Evolutionary conservation across 2,888 invertebrate species (phyloP).

Genomic region (Crematogaster levior): DNA sequence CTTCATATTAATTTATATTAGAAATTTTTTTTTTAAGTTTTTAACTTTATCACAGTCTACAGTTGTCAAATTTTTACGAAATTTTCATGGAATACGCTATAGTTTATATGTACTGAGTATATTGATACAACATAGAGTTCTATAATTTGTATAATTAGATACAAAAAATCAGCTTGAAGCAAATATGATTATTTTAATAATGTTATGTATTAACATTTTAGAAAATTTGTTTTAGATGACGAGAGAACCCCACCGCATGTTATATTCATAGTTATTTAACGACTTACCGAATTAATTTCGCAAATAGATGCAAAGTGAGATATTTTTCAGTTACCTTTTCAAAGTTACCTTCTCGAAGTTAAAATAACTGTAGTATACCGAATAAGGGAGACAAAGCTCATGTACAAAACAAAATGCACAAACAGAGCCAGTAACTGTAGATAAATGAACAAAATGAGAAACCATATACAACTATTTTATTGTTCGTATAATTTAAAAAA

Average conservation of each 20-base stretch:
- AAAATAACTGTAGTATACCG: conserved; percentile 32
- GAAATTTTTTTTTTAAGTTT: not conserved
- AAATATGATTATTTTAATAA: conserved; percentile 33
- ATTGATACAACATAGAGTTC: not conserved
- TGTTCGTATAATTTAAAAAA: conserved; percentile 31
- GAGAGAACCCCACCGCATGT: conserved; percentile 37
- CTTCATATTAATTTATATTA: conserved; percentile 10
- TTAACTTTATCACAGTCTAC: not conserved
- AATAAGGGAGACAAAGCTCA: conserved; percentile 64
- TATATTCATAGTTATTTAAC: conserved; percentile 13
- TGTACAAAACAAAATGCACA: conserved; percentile 72
- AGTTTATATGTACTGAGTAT: not conserved
- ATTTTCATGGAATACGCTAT: not conserved
- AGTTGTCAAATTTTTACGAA: not conserved
- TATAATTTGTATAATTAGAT: not conserved
- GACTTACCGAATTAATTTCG: conserved; percentile 12
- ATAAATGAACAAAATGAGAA: conserved; percentile 25
- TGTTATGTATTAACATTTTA: conserved; percentile 24
- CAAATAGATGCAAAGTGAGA: conserved; percentile 21
- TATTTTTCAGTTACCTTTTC: conserved; percentile 33
- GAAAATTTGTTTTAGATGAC: conserved; percentile 53
- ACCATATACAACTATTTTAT: conserved; percentile 16
- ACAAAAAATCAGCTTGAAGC: conserved; percentile 24
- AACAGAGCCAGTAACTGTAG: conserved; percentile 46
- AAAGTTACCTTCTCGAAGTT: conserved; percentile 34